Percentiles rank a stretch among this genome's conserved stretches.
phyloP scores from a whole-genome alignment of 2,797 vertebrate species.

The Lagorchestes hirsutus region DNA sequence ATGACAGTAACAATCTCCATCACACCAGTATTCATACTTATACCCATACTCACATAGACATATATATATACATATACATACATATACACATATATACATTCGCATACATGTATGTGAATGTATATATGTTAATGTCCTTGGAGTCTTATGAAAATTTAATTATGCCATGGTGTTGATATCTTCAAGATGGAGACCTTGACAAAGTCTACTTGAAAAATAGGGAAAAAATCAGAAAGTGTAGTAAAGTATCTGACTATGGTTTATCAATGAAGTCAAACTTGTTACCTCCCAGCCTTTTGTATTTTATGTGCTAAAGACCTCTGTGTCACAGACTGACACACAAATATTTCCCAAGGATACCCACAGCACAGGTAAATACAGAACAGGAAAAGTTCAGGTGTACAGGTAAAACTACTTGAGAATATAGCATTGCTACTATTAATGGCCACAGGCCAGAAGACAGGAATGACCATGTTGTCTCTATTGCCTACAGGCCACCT shows the following conservation, averaged over 20 bases:
- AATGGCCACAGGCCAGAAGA: background rate
- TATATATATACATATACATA: no score
- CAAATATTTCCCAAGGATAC: background rate
- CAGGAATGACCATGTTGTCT: background rate
- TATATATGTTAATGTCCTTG: background rate
- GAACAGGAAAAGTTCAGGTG: background rate
- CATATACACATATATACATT: no score
- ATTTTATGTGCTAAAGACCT: background rate
- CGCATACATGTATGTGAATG: background rate
- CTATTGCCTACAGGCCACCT: background rate
- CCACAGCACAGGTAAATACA: background rate
- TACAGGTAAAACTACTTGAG: background rate
- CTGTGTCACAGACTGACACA: background rate
- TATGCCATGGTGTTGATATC: background rate
- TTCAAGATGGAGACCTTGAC: background rate
- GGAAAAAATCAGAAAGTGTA: background rate
- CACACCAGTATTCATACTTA: no score
- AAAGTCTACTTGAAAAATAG: background rate
- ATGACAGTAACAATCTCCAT: no score
- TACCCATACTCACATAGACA: no score
- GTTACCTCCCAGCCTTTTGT: background rate
- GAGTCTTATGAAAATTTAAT: background rate
- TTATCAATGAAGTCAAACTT: background rate
- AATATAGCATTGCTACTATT: background rate
- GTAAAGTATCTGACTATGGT: background rate